A percentile compares a stretch with the other conserved stretches of the same genome.
phyloP scores from a whole-genome alignment of 2,113 vertebrate species.

The Delphinapterus leucas region DNA sequence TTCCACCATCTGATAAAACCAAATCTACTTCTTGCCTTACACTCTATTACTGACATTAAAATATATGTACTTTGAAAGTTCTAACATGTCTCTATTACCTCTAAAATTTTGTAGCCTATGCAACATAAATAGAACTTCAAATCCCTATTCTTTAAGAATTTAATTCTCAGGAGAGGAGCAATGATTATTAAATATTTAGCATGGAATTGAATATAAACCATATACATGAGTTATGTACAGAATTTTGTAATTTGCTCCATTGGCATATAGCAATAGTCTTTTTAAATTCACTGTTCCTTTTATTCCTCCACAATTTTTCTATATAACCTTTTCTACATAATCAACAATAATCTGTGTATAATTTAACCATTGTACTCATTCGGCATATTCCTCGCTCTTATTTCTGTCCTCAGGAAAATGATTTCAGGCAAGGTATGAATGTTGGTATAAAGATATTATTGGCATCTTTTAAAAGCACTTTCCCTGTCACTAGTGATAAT shows the following conservation, averaged over 20 bases:
- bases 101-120: neutral
- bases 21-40: neutral
- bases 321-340: neutral
- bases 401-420: neutral
- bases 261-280: neutral
- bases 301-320: neutral
- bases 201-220: neutral
- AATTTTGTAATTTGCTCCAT: neutral
- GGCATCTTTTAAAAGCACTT: neutral
- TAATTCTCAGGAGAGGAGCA: neutral
- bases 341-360: neutral
- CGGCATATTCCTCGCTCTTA: neutral
- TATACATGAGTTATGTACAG: neutral
- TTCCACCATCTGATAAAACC: neutral
- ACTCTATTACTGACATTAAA: neutral
- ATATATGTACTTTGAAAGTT: slow-evolving; percentile 39
- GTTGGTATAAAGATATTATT: neutral
- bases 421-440: neutral
- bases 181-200: neutral
- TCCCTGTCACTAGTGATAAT: neutral
- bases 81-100: neutral
- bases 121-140: neutral
- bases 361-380: neutral
- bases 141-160: neutral
- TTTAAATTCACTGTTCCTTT: neutral